Evolutionary conservation across 2,888 invertebrate genomes (phyloP).

Genomic region (Noctua pronuba): DNA sequence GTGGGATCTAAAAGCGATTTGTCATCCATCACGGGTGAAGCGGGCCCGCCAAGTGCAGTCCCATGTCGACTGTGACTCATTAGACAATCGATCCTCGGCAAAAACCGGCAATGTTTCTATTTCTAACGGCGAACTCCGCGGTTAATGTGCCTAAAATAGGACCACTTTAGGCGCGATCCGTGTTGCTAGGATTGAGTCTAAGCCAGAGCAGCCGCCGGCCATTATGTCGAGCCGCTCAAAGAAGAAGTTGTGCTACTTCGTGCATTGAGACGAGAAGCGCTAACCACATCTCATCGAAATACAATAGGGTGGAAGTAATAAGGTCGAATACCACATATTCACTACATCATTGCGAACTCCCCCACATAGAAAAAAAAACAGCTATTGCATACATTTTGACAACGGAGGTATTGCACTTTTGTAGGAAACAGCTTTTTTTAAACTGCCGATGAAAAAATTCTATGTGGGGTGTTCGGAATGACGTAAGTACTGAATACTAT

Average conservation of each 20-base stretch:
- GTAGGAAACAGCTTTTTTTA: neutral
- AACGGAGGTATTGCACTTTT: neutral
- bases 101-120: constrained; percentile 69
- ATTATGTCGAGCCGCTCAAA: constrained; percentile 7
- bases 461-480: no score
- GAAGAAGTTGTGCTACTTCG: neutral
- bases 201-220: neutral
- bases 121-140: constrained; percentile 60
- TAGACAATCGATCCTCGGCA: constrained; percentile 86
- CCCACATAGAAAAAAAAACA: no score
- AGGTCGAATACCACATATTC: neutral
- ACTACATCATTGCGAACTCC: neutral
- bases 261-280: neutral
- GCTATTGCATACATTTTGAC: neutral
- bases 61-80: constrained; percentile 87
- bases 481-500: neutral
- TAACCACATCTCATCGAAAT: neutral
- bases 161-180: constrained; percentile 46
- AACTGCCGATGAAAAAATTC: no score
- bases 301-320: neutral
- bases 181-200: constrained; percentile 25
- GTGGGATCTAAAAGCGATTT: constrained; percentile 85
- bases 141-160: constrained; percentile 63
- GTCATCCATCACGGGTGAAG: constrained; percentile 85
- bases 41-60: constrained; percentile 86